A percentile compares a stretch with the other conserved stretches of the same genome.
These are phyloP conservation scores for Calameuta filiformis DNA, from an alignment of 2,888 invertebrate species.

Conservation along the genomic window DNA sequence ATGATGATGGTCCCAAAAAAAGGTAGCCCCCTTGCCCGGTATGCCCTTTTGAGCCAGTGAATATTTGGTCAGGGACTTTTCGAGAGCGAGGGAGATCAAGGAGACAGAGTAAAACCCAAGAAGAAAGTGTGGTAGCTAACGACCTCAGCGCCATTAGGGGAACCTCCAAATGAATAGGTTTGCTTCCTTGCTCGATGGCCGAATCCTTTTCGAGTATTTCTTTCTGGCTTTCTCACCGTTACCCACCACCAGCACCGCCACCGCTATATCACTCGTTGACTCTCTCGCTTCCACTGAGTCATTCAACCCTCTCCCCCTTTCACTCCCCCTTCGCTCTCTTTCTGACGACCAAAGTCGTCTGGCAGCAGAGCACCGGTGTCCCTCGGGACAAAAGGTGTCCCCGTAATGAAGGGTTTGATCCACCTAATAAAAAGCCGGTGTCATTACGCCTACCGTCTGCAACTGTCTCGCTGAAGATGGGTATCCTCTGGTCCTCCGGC, in stretches of 20 bases:
- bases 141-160: constrained; percentile 36
- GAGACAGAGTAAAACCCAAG: not conserved
- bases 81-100: not conserved
- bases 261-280: not conserved
- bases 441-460: constrained; percentile 30
- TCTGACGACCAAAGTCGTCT: constrained; percentile 10
- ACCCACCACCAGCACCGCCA: not conserved
- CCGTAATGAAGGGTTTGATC: constrained; percentile 52
- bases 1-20: not conserved
- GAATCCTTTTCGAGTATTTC: constrained; percentile 16
- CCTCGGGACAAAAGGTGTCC: constrained; percentile 48
- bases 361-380: constrained; percentile 27
- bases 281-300: constrained; percentile 3
- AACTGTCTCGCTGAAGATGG: constrained; percentile 3
- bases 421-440: constrained; percentile 47
- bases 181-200: constrained; percentile 16
- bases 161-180: constrained; percentile 36
- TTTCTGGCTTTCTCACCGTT: not conserved
- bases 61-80: not conserved
- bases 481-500: not conserved
- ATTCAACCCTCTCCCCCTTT: not conserved
- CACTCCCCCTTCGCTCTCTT: constrained; percentile 26
- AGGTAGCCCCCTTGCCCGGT: not conserved
- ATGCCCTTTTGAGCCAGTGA: not conserved
- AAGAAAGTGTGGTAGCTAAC: constrained; percentile 23